Evolutionary conservation across 2,113 vertebrate species (phyloP).

Genomic region (Opisthocomus hoazin): DNA sequence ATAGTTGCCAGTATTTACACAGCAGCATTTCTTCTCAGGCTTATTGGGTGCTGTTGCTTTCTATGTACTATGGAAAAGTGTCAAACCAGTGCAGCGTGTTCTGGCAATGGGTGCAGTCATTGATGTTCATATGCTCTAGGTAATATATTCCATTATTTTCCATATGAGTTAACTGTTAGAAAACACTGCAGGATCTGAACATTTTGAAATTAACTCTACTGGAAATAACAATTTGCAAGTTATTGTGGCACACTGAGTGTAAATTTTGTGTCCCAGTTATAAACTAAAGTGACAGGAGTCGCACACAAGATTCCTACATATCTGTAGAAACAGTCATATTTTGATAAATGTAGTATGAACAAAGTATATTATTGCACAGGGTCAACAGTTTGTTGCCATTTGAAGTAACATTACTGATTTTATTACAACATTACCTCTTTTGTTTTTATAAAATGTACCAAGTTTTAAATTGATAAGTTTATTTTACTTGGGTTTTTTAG

Average conservation of each 20-base stretch:
- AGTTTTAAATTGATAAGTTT: conserved; percentile 72
- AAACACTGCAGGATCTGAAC: conserved; percentile 47
- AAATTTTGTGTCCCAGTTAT: conserved; percentile 61
- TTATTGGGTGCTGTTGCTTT: conserved; percentile 84
- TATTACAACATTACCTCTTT: conserved; percentile 84
- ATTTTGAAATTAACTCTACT: conserved; percentile 46
- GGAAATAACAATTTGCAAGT: conserved; percentile 42
- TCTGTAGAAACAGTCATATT: conserved; percentile 61
- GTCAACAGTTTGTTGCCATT: conserved; percentile 72
- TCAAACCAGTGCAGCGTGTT: conserved; percentile 68
- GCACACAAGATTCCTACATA: conserved; percentile 42
- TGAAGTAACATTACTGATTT: conserved; percentile 74
- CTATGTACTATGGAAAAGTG: conserved; percentile 74
- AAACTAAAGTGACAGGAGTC: conserved; percentile 58
- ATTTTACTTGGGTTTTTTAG: conserved; percentile 64
- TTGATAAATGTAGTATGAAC: conserved; percentile 65
- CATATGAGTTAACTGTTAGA: conserved; percentile 54
- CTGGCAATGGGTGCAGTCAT: conserved; percentile 62
- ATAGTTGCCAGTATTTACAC: conserved; percentile 85
- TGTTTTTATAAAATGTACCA: conserved; percentile 74
- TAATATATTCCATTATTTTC: conserved; percentile 51
- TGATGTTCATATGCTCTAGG: conserved; percentile 59
- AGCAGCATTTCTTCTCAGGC: conserved; percentile 84
- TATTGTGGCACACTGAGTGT: conserved; percentile 71
- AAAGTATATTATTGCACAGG: conserved; percentile 78